Conservation (phyloP, 1,140 invertebrate genomes). For the Megathymus violae region DNA sequence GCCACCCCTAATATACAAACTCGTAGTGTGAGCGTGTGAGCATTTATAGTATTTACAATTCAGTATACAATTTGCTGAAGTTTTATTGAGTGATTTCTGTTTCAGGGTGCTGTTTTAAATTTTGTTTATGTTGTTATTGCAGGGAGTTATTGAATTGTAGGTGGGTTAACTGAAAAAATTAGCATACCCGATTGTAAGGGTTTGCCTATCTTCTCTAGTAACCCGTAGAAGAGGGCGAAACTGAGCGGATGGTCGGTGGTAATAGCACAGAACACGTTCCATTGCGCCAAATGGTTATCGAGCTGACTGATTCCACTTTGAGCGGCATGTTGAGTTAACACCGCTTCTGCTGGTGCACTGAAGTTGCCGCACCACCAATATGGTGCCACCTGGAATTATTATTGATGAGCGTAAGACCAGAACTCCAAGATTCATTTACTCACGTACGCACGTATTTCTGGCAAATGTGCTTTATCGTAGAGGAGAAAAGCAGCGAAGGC, state of each 20-base stretch:
- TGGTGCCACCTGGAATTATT: conserved; percentile 85
- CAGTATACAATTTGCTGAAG: too few relatives aligned
- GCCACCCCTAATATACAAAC: too few relatives aligned
- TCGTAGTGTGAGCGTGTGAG: too few relatives aligned
- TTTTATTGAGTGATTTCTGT: too few relatives aligned
- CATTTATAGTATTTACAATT: too few relatives aligned
- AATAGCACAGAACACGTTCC: conserved; percentile 89
- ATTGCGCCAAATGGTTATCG: conserved; percentile 88
- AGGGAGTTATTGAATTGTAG: neutral
- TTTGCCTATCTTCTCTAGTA: conserved; percentile 87
- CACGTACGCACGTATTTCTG: too few relatives aligned
- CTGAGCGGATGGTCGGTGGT: conserved; percentile 91
- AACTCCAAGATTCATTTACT: too few relatives aligned
- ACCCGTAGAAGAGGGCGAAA: conserved; percentile 88
- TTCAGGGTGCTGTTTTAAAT: too few relatives aligned
- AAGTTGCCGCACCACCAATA: conserved; percentile 95
- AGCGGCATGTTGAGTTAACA: conserved; percentile 95
- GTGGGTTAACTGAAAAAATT: neutral
- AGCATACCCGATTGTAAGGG: conserved; percentile 85
- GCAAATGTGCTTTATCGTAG: too few relatives aligned
- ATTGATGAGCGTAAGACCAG: too few relatives aligned
- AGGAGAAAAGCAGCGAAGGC: too few relatives aligned
- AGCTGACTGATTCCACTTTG: conserved; percentile 92
- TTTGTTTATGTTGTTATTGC: too few relatives aligned
- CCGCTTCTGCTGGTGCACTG: conserved; percentile 90